Conservation (phyloP, 2,113 vertebrate genomes). For the Rhabdomys dilectus region DNA sequence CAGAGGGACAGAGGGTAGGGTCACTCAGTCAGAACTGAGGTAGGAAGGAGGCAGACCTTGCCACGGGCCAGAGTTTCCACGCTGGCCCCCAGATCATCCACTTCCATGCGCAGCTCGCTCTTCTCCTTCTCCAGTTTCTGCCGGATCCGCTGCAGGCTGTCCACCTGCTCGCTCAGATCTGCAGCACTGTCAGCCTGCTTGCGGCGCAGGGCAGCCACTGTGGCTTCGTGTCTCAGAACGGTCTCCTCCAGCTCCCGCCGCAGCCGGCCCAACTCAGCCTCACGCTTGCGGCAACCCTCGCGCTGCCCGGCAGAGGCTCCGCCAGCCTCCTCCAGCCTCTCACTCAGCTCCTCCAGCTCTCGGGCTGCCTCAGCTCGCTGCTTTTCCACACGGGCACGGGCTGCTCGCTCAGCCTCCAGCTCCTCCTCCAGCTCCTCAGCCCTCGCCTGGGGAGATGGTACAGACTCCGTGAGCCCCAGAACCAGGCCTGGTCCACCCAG, state of each 20-base stretch:
- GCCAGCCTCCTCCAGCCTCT: conserved; percentile 94
- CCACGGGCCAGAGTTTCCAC: conserved; percentile 92
- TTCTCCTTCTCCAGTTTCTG: conserved; percentile 97
- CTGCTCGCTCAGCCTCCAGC: conserved; percentile 93
- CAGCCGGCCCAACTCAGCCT: conserved; percentile 92
- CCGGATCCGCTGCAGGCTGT: conserved; percentile 93
- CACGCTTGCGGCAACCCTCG: conserved; percentile 94
- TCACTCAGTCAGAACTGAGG: neutral
- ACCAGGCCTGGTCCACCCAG: neutral
- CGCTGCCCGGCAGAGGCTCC: conserved; percentile 91
- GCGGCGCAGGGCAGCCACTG: conserved; percentile 89
- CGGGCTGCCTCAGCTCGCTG: conserved; percentile 92
- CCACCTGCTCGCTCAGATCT: conserved; percentile 94
- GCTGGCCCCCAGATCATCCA: conserved; percentile 92
- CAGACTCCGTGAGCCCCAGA: neutral
- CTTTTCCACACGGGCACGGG: conserved; percentile 94
- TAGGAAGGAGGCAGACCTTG: conserved; percentile 85
- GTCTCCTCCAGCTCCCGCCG: conserved; percentile 95
- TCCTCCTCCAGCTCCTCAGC: conserved; percentile 96
- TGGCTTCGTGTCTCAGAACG: conserved; percentile 92
- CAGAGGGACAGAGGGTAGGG: neutral
- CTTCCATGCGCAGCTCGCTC: conserved; percentile 95
- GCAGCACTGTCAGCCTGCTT: conserved; percentile 92
- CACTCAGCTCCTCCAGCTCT: conserved; percentile 95
- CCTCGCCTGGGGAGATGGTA: conserved; percentile 87